Evolutionary conservation across 2,797 vertebrate genomes (phyloP).

Genomic region (Prunella strophiata): DNA sequence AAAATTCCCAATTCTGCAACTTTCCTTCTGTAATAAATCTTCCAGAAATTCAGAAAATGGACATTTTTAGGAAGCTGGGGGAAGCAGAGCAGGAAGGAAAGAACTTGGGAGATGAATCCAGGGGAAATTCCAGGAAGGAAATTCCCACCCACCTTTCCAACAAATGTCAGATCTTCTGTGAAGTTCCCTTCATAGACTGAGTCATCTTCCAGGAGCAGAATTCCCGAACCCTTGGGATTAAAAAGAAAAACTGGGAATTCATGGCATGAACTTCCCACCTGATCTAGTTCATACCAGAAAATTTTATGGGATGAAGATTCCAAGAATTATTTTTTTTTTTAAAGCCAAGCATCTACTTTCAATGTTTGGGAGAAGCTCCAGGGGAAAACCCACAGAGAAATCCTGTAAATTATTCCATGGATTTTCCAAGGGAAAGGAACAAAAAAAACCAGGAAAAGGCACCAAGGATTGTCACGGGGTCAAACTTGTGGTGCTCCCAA

Average conservation of each 20-base stretch:
- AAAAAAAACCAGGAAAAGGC: background rate
- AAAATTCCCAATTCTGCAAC: background rate
- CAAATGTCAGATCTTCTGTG: slow-evolving; percentile 66
- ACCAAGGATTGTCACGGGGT: background rate
- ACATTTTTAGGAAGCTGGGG: background rate
- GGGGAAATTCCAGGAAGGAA: background rate
- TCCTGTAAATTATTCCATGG: background rate
- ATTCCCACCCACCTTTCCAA: slow-evolving; percentile 77
- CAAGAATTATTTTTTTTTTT: background rate
- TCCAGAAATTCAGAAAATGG: fast-evolving
- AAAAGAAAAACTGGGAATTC: background rate
- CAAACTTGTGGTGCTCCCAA: background rate
- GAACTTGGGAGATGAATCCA: background rate
- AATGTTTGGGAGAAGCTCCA: no score
- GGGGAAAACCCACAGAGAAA: background rate
- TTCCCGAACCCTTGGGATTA: slow-evolving; percentile 73
- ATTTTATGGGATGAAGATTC: background rate
- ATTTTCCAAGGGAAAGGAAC: background rate
- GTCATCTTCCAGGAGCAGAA: slow-evolving; percentile 77
- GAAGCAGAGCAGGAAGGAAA: background rate
- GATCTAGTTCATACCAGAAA: background rate
- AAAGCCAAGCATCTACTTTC: background rate
- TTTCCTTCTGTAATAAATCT: background rate
- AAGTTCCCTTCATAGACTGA: slow-evolving; percentile 79
- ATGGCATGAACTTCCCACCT: background rate